A percentile compares a stretch with the other conserved stretches of the same genome.
These are phyloP conservation scores for Falco novaeseelandiae DNA, from an alignment of 2,797 vertebrate species.

Conservation along the genomic window DNA sequence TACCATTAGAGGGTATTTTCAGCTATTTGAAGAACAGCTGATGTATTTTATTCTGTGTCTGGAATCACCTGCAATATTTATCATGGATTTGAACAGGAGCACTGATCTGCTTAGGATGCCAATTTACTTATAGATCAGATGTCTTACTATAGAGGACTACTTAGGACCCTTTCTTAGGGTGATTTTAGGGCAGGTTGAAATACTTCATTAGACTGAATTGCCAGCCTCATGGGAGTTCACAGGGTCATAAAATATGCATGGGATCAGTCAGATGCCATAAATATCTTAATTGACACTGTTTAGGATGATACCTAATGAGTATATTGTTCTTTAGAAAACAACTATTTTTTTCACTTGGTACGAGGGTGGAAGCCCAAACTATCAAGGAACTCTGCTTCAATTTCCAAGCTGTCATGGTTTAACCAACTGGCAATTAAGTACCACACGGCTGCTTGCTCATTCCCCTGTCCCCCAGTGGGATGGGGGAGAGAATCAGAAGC, in stretches of 20 bases:
- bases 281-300: not conserved
- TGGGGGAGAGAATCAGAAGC: not conserved
- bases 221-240: not conserved
- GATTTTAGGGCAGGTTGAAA: not conserved
- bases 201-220: not conserved
- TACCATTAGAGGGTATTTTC: not conserved
- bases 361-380: not conserved
- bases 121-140: not conserved
- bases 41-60: not conserved
- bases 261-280: not conserved
- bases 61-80: not conserved
- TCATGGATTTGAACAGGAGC: not conserved
- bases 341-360: not conserved
- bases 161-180: not conserved
- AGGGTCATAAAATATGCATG: not conserved
- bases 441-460: fast-evolving
- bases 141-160: not conserved
- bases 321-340: not conserved
- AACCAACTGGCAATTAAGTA: not conserved
- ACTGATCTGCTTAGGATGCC: not conserved
- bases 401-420: not conserved
- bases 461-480: too few relatives aligned
- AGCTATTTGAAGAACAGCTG: not conserved
- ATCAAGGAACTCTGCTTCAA: not conserved
- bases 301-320: not conserved